phyloP scores from a whole-genome alignment of 2,113 vertebrate species.

The Coptodon bakossiorum region DNA sequence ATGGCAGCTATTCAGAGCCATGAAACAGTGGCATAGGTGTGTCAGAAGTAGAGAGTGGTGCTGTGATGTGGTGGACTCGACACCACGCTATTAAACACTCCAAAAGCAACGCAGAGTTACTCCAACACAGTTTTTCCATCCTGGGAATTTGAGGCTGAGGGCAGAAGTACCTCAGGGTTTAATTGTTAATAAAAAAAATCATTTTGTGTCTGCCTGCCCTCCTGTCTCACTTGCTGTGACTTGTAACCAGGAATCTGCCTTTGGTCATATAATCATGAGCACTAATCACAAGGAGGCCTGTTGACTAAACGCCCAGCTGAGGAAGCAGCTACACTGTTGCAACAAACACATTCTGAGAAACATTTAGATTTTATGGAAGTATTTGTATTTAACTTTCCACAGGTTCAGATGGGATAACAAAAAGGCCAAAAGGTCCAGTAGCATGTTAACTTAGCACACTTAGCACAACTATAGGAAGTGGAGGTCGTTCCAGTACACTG shows the following conservation, averaged over 20 bases:
- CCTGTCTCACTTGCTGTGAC: constrained; percentile 23
- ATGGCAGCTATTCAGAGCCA: not conserved
- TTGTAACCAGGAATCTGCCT: constrained; percentile 43
- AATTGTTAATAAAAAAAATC: constrained; percentile 36
- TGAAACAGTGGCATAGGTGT: not conserved
- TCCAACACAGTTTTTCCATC: not conserved
- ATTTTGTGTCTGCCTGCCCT: constrained; percentile 18
- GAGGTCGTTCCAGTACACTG: not conserved
- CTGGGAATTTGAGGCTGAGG: constrained; percentile 4
- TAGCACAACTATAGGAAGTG: not conserved
- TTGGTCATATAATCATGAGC: not conserved
- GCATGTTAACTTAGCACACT: not conserved
- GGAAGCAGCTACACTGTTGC: not conserved
- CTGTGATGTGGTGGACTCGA: constrained; percentile 16
- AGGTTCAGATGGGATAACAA: not conserved
- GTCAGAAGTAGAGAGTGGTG: not conserved
- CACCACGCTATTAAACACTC: constrained; percentile 3
- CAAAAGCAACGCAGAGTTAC: not conserved
- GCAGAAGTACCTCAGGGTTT: constrained; percentile 5
- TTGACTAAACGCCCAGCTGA: not conserved
- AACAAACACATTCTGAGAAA: not conserved
- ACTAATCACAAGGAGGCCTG: not conserved
- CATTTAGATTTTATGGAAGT: not conserved
- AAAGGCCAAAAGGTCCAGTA: not conserved
- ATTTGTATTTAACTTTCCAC: not conserved